Conservation (phyloP, 2,797 vertebrate species). For the Bradypus variegatus region DNA sequence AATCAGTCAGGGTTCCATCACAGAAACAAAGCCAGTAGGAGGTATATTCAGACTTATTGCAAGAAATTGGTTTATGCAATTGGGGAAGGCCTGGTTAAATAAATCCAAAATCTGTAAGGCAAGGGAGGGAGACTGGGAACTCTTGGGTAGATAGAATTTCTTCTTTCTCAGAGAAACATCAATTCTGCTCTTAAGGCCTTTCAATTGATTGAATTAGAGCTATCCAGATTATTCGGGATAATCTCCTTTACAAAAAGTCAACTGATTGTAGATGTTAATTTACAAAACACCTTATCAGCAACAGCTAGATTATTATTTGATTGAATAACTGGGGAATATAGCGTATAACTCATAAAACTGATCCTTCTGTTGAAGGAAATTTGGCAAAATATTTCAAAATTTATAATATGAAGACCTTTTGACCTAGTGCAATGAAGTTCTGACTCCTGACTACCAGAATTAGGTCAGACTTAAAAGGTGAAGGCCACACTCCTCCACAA, state of each 20-base stretch:
- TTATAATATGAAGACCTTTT: background rate
- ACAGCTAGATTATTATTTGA: background rate
- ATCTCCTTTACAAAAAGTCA: background rate
- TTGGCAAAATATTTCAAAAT: background rate
- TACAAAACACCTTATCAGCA: background rate
- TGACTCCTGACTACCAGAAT: too few species aligned
- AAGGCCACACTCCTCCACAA: too few species aligned
- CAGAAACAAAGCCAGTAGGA: background rate
- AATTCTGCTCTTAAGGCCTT: background rate
- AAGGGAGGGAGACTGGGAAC: background rate
- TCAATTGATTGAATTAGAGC: background rate
- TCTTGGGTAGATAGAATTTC: background rate
- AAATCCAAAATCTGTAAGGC: background rate
- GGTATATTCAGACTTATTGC: background rate
- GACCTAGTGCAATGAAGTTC: background rate
- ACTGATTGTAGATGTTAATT: background rate
- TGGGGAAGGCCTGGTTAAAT: background rate
- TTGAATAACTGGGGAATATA: background rate
- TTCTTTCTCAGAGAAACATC: background rate
- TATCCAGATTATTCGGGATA: background rate
- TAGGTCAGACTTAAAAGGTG: too few species aligned
- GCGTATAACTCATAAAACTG: background rate
- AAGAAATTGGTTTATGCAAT: background rate
- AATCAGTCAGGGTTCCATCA: background rate
- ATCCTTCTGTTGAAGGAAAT: background rate